phyloP scores from a whole-genome alignment of 23 tunicate genomes.

The Corella eumyota region DNA sequence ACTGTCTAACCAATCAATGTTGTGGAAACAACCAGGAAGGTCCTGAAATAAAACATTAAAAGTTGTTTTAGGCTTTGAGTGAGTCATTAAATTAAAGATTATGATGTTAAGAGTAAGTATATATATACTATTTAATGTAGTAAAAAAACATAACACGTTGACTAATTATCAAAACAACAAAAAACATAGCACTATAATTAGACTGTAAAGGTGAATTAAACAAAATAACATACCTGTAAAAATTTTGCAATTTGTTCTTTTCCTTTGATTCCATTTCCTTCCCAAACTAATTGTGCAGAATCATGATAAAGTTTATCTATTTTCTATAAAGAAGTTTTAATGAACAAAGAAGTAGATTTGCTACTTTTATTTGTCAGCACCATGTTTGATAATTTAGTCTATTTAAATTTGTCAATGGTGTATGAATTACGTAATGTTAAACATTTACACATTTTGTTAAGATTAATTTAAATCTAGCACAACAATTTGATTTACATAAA shows the following conservation, averaged over 20 bases:
- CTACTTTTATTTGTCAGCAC: not conserved
- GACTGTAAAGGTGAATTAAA: no score
- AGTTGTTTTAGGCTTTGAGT: not conserved
- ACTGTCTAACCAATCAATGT: constrained; percentile 63
- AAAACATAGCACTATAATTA: no score
- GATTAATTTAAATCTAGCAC: not conserved
- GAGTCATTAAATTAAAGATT: not conserved
- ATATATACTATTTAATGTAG: not conserved
- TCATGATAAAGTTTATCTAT: constrained; percentile 77
- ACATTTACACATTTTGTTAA: not conserved
- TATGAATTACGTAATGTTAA: not conserved
- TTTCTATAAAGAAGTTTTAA: constrained; percentile 21
- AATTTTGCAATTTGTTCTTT: constrained; percentile 47
- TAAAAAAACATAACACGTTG: not conserved
- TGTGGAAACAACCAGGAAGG: constrained; percentile 61
- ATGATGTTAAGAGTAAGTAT: not conserved
- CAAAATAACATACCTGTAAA: constrained; percentile 39
- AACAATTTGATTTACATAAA: no score
- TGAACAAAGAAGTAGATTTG: not conserved
- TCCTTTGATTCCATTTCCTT: constrained; percentile 65
- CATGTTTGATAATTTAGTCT: no score
- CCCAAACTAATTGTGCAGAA: constrained; percentile 64
- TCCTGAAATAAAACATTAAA: constrained; percentile 28
- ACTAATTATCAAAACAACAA: no score
- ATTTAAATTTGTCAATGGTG: not conserved